These are phyloP conservation scores for Daktulosphaira vitifoliae DNA, from an alignment of 1,140 invertebrate species.

Conservation along the genomic window DNA sequence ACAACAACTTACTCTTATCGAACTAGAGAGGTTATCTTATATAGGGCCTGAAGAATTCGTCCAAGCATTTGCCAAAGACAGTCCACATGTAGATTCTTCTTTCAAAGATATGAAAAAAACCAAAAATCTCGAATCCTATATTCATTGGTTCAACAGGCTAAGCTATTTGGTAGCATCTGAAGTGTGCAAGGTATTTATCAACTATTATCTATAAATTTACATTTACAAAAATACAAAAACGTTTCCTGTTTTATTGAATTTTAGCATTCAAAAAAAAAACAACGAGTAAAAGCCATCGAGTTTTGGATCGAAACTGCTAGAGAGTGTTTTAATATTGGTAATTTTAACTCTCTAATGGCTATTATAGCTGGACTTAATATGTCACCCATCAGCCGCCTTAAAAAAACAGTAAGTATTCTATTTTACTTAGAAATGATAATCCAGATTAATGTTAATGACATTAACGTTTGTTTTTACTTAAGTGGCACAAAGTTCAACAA, in stretches of 20 bases:
- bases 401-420: conserved; percentile 84
- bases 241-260: neutral
- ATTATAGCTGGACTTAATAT: conserved; percentile 93
- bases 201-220: neutral
- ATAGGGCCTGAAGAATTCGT: conserved; percentile 96
- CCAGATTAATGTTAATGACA: no score
- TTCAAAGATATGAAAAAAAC: conserved; percentile 87
- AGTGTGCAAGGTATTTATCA: conserved; percentile 69
- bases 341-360: conserved; percentile 96
- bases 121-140: conserved; percentile 86
- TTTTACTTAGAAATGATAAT: no score
- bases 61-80: conserved; percentile 83
- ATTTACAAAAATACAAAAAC: neutral
- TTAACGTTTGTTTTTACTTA: conserved; percentile 14
- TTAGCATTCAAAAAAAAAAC: conserved; percentile 85
- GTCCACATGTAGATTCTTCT: conserved; percentile 57
- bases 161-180: conserved; percentile 93
- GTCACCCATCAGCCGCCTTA: conserved; percentile 84
- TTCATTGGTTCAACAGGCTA: conserved; percentile 97
- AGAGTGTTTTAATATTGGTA: conserved; percentile 95
- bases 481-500: conserved; percentile 79
- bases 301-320: conserved; percentile 93
- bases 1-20: conserved; percentile 88
- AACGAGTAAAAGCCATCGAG: conserved; percentile 81
- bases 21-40: conserved; percentile 84